Conservation (phyloP, 2,888 invertebrate species). For the Cecidostiba fungosa region DNA sequence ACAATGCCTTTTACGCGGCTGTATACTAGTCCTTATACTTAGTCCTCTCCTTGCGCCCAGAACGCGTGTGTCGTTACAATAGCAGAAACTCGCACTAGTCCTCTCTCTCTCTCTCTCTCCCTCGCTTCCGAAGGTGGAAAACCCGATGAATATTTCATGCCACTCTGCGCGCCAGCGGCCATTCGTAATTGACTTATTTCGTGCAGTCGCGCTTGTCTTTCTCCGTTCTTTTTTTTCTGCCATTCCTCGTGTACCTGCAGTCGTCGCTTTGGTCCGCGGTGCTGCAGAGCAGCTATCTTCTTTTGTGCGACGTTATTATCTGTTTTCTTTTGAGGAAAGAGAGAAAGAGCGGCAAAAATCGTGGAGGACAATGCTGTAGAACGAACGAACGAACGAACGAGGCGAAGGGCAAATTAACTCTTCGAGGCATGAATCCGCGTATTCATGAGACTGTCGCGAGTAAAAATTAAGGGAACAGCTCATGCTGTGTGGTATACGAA, state of each 20-base stretch:
- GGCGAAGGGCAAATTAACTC: constrained; percentile 38
- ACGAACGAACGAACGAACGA: not conserved
- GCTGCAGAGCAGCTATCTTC: constrained; percentile 9
- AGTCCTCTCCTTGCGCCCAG: constrained; percentile 16
- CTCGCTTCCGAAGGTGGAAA: constrained; percentile 9
- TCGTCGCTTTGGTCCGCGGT: not conserved
- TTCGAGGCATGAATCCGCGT: constrained; percentile 39
- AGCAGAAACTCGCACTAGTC: constrained; percentile 31
- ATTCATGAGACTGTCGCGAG: constrained; percentile 27
- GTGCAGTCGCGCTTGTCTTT: constrained; percentile 8
- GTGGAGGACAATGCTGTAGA: constrained; percentile 33
- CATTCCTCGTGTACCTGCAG: not conserved
- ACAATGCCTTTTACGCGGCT: constrained; percentile 55
- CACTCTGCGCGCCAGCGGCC: constrained; percentile 7
- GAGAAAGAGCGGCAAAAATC: constrained; percentile 42
- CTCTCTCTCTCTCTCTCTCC: not conserved
- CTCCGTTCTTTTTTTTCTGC: not conserved
- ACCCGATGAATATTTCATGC: constrained; percentile 61
- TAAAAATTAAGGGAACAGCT: not conserved
- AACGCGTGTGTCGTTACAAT: constrained; percentile 38
- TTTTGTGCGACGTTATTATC: constrained; percentile 48
- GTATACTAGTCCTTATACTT: not conserved
- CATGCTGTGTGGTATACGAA: not conserved
- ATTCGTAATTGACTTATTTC: constrained; percentile 62
- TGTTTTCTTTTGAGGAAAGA: not conserved